phyloP scores from a whole-genome alignment of 2,888 invertebrate genomes.

The Nudaria mundana region DNA sequence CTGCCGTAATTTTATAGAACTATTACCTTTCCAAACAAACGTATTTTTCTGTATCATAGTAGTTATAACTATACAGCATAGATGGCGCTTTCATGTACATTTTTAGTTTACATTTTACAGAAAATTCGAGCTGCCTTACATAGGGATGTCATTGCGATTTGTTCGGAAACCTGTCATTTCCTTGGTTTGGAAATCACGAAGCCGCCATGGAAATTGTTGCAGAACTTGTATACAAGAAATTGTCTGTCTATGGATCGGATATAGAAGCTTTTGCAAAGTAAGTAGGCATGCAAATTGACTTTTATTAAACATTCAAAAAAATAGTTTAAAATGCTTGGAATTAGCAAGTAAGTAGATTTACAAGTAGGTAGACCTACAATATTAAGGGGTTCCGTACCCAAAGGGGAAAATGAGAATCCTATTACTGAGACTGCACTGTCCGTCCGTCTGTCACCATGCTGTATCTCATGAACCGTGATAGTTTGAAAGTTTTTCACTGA shows the following conservation, averaged over 20 bases:
- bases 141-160: conserved; percentile 77
- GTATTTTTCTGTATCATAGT: not conserved
- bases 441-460: no score
- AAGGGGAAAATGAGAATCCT: no score
- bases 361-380: no score
- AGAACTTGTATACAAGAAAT: conserved; percentile 82
- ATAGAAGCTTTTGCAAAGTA: conserved; percentile 86
- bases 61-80: conserved; percentile 14
- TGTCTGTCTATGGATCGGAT: conserved; percentile 78
- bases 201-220: conserved; percentile 80
- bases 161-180: conserved; percentile 76
- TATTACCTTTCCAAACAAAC: not conserved
- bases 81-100: conserved; percentile 32
- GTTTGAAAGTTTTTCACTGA: no score
- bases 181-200: conserved; percentile 75
- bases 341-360: no score
- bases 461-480: no score
- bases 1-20: not conserved
- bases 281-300: conserved; percentile 7
- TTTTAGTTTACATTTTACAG: conserved; percentile 71
- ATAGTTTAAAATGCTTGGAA: no score
- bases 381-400: no score
- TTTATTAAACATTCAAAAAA: no score
- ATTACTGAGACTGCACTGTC: no score
- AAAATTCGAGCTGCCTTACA: conserved; percentile 80